Conservation (phyloP, 2,113 vertebrate species). For the Porphyrio hochstetteri region DNA sequence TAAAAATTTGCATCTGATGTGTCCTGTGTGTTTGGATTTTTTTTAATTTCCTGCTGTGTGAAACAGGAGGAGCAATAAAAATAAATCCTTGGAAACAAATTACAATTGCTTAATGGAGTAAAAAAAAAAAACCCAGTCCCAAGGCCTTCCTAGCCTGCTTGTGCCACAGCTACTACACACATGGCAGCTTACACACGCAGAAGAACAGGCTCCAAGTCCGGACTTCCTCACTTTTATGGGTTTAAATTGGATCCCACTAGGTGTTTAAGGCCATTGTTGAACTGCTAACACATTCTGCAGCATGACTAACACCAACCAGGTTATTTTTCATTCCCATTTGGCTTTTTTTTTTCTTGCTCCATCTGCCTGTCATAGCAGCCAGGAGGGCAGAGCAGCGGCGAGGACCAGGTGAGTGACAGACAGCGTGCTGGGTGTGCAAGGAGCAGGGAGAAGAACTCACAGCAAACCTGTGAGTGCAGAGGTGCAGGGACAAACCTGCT, state of each 20-base stretch:
- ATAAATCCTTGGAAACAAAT: neutral
- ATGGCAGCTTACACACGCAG: neutral
- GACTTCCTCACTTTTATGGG: conserved; percentile 46
- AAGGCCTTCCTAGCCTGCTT: neutral
- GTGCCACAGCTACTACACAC: neutral
- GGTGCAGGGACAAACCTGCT: neutral
- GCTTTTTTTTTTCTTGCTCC: neutral
- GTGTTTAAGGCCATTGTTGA: conserved; percentile 28
- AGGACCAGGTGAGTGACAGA: neutral
- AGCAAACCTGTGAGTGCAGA: neutral
- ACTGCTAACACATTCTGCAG: neutral
- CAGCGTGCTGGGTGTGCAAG: neutral
- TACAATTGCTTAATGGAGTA: neutral
- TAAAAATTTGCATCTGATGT: neutral
- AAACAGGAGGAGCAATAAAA: conserved; percentile 23
- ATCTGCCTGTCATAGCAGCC: neutral
- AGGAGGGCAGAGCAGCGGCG: neutral
- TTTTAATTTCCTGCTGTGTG: conserved; percentile 3
- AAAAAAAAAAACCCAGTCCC: neutral
- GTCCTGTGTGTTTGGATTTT: neutral
- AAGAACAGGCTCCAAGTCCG: neutral
- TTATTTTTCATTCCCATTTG: neutral
- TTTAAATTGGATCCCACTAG: conserved; percentile 27
- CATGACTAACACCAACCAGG: neutral
- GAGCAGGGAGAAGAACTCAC: neutral